These are phyloP conservation scores for Pammene fasciana DNA, from an alignment of 2,888 invertebrate genomes.

Conservation along the genomic window DNA sequence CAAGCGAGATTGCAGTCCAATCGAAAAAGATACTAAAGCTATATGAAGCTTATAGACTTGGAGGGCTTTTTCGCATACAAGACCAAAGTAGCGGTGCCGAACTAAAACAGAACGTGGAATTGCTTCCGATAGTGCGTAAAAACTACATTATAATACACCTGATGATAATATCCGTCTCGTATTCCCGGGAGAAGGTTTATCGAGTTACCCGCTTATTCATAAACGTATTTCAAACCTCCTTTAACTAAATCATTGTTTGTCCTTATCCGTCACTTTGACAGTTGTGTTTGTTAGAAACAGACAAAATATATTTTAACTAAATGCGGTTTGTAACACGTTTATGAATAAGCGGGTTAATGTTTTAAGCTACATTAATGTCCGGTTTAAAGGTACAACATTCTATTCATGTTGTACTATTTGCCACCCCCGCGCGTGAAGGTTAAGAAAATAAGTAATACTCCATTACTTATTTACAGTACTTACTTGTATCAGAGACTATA, in stretches of 20 bases:
- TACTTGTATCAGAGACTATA: too few species aligned
- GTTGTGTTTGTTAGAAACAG: too few species aligned
- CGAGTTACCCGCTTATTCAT: too few species aligned
- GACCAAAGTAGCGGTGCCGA: slow-evolving; percentile 28
- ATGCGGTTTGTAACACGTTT: too few species aligned
- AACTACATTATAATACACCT: slow-evolving; percentile 37
- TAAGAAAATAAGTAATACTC: not conserved
- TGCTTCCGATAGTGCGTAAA: slow-evolving; percentile 36
- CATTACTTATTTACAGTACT: too few species aligned
- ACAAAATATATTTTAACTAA: too few species aligned
- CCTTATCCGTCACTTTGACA: too few species aligned
- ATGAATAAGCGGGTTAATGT: too few species aligned
- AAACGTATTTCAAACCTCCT: too few species aligned
- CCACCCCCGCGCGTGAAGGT: not conserved
- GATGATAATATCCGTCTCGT: slow-evolving; percentile 32
- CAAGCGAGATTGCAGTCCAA: slow-evolving; percentile 21
- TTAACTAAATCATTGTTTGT: too few species aligned
- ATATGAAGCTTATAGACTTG: not conserved
- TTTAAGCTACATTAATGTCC: not conserved
- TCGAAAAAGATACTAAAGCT: slow-evolving; percentile 15
- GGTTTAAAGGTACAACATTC: not conserved
- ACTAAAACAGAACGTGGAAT: slow-evolving; percentile 40
- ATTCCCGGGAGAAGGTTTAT: slow-evolving; percentile 8
- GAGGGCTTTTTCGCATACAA: not conserved
- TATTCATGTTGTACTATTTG: not conserved